Base-by-base conservation (phyloP, 2,888 invertebrate genomes). In the Drosophila flavopinicola region DNA sequence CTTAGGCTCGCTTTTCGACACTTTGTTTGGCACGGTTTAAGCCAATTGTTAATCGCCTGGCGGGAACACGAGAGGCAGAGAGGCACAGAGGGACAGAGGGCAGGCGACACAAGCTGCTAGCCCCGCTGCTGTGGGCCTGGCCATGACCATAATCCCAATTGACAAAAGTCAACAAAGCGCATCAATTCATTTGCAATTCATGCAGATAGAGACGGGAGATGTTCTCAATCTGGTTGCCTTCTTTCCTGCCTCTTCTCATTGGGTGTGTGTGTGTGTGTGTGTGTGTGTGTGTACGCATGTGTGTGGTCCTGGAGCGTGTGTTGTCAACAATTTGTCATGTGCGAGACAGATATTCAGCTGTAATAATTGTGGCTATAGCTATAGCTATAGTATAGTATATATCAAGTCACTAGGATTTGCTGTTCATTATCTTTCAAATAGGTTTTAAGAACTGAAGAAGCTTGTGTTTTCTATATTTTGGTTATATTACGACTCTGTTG, bases 81-180 rank as follows among this genome's bases (percentile, higher is more conserved):
- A 32, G 9, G 23, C 41, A 13, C 29, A 33, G 13, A 27, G 41
- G 29, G 52, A 17, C 20, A 42, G 13, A 33, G 27, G 30, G 25
- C 29, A 7, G 4, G 35, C n/a, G n/a, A 24, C 15, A 33, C n/a
- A n/a, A n/a, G n/a, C n/a, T n/a, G n/a, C n/a, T n/a, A n/a, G n/a
- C n/a, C n/a, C n/a, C n/a, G n/a, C n/a, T n/a, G n/a, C n/a, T n/a
- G n/a, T n/a, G 52, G 30, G 57, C 37, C 30, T 51, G 68, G 69
- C 71, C 66, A 61, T 67, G 76, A 61, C 64, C 63, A 68, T 88
- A 86, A 86, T 86, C 88, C 85, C 86, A 87, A 88, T 88, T 75
- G 83, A 87, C 79, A 83, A 85, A 87, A 88, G 88, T 88, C 87
- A 87, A 88, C 87, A 88, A 85, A 87, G 88, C 86, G 88, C 86